A percentile compares a stretch with the other conserved stretches of the same genome.
These are phyloP conservation scores for Fissipunctia ypsillon DNA, from an alignment of 2,888 invertebrate genomes.

Conservation along the genomic window DNA sequence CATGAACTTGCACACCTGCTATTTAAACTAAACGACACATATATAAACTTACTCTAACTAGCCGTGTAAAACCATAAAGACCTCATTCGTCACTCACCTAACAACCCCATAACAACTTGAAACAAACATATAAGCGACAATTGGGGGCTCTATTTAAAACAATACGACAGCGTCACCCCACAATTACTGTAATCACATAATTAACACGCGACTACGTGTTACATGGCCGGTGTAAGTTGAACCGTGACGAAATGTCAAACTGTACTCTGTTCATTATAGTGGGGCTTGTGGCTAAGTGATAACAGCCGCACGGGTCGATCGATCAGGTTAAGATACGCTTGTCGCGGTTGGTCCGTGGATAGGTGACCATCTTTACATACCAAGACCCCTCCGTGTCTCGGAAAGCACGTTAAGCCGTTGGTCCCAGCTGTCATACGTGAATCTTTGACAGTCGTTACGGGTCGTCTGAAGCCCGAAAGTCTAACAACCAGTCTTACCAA, in stretches of 20 bases:
- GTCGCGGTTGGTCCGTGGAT: no score
- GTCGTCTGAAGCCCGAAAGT: no score
- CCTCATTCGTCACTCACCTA: constrained; percentile 16
- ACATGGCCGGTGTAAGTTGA: constrained; percentile 8
- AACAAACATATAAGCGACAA: constrained; percentile 51
- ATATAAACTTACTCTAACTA: constrained; percentile 36
- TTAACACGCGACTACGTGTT: constrained; percentile 58
- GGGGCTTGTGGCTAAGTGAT: no score
- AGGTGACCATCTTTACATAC: no score
- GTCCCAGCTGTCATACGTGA: no score
- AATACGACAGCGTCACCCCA: constrained; percentile 51
- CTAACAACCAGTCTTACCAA: no score
- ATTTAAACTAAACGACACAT: constrained; percentile 23
- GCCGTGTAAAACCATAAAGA: constrained; percentile 16
- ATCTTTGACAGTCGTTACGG: no score
- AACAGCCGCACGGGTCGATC: no score
- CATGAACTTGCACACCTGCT: background rate
- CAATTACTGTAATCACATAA: constrained; percentile 59
- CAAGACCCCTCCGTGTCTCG: no score
- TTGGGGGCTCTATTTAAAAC: constrained; percentile 58
- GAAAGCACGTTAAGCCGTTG: no score
- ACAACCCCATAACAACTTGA: constrained; percentile 40
- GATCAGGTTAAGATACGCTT: no score
- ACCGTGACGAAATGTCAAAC: background rate
- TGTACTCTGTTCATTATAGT: no score